These are phyloP conservation scores for Masticophis lateralis DNA, from an alignment of 2,797 vertebrate species.

Conservation along the genomic window DNA sequence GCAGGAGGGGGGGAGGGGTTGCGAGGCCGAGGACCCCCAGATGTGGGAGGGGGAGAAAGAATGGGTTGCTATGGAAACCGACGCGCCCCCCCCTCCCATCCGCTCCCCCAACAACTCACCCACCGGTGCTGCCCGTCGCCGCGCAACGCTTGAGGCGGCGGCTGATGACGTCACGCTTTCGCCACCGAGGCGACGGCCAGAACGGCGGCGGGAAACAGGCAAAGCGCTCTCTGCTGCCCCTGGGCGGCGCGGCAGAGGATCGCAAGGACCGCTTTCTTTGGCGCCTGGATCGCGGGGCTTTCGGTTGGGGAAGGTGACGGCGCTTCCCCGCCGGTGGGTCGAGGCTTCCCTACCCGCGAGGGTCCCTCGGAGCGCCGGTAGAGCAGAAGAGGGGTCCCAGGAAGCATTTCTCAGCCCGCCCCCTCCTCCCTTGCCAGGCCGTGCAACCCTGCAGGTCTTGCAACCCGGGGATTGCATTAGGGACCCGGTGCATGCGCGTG, in stretches of 20 bases:
- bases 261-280: background rate
- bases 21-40: background rate
- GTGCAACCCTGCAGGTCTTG: background rate
- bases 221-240: background rate
- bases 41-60: accelerated
- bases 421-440: background rate
- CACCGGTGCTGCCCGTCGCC: background rate
- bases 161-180: background rate
- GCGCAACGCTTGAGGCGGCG: background rate
- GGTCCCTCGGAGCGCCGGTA: background rate
- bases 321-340: too few relatives aligned
- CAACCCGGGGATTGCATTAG: background rate
- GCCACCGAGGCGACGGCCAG: background rate
- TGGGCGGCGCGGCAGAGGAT: background rate
- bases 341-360: too few relatives aligned
- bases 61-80: slow-evolving; percentile 3
- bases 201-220: background rate
- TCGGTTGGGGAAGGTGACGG: too few relatives aligned
- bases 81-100: accelerated
- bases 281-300: background rate
- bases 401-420: background rate
- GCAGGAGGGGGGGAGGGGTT: background rate
- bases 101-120: background rate
- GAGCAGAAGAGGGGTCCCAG: background rate
- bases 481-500: background rate